These are phyloP conservation scores for Rhipidura dahli DNA, from an alignment of 2,113 vertebrate species.

Conservation along the genomic window DNA sequence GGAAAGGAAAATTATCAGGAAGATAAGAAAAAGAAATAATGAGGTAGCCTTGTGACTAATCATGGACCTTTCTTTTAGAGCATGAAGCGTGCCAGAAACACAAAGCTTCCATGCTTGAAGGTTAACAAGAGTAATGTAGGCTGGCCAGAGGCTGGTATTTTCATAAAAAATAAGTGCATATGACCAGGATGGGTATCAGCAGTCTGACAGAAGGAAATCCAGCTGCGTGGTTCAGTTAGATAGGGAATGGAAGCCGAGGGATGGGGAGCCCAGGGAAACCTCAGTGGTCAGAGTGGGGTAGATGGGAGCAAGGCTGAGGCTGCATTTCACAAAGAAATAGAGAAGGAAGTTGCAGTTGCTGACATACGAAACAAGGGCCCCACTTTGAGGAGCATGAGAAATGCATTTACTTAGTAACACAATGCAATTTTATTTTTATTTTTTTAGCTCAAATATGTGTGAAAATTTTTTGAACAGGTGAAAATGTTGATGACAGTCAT, in stretches of 20 bases:
- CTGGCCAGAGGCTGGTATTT: not conserved
- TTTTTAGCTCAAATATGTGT: not conserved
- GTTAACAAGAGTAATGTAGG: not conserved
- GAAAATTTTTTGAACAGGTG: not conserved
- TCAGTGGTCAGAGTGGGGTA: fast-evolving
- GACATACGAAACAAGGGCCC: not conserved
- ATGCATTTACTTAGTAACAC: not conserved
- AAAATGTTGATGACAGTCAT: not conserved
- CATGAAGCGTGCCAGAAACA: not conserved
- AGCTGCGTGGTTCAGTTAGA: fast-evolving
- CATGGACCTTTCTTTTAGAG: not conserved
- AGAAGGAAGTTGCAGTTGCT: not conserved
- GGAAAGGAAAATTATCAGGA: not conserved
- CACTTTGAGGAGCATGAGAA: not conserved
- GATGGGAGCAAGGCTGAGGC: not conserved
- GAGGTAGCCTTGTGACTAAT: not conserved
- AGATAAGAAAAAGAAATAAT: not conserved
- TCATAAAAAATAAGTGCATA: not conserved
- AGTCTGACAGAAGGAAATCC: not conserved
- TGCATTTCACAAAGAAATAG: not conserved
- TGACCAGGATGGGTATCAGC: not conserved
- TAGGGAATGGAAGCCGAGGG: not conserved
- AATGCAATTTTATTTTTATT: not conserved
- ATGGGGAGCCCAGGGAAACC: not conserved
- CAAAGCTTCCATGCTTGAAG: not conserved